Evolutionary conservation across 2,797 vertebrate genomes (phyloP), one percentile per base, ranked within the genome.

Genomic region (Falco columbarius): DNA sequence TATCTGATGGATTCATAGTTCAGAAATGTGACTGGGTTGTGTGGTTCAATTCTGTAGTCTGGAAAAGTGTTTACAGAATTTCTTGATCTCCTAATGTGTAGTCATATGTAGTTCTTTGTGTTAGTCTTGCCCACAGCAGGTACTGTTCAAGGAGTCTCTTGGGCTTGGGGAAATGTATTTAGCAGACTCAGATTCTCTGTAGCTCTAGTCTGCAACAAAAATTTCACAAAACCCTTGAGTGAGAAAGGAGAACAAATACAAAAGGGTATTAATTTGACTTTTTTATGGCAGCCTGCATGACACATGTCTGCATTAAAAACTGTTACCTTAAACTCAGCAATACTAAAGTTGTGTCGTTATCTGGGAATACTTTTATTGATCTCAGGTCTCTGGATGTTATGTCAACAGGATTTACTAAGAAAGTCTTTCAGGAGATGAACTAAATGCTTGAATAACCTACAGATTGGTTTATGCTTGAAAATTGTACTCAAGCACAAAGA

Each of bases 41-140:
- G 77, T 6, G 9, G 66, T 88, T 96, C 81, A 85, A 3, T 93
- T 86, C 71, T 85, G n/a, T 90, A 42, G 85, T 91, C 96, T 97
- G 96, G 95, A 96, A 97, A 97, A 97, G 88, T 80, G 95, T 96
- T 97, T 96, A 94, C 65, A 84, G 74, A 93, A 80, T 95, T 88
- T 94, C 94, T 97, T 94, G 46, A 85, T 93, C 71, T 95, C 90
- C 83, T 74, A 22, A 77, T 36, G 54, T 74, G 12, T 67, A 90
- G 93, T 87, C 70, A 71, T 47, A 36, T 76, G 88, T 70, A 89
- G 59, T 86, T 90, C 77, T 96, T 93, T 95, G 77, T 93, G 56
- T 91, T 94, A 92, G 92, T 49, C 23, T 93, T 96, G 90, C 93
- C 89, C 77, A 74, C 79, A 93, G 89, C 97, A 96, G 94, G 94